phyloP scores from a whole-genome alignment of 2,113 vertebrate genomes.

The Sitta europaea region DNA sequence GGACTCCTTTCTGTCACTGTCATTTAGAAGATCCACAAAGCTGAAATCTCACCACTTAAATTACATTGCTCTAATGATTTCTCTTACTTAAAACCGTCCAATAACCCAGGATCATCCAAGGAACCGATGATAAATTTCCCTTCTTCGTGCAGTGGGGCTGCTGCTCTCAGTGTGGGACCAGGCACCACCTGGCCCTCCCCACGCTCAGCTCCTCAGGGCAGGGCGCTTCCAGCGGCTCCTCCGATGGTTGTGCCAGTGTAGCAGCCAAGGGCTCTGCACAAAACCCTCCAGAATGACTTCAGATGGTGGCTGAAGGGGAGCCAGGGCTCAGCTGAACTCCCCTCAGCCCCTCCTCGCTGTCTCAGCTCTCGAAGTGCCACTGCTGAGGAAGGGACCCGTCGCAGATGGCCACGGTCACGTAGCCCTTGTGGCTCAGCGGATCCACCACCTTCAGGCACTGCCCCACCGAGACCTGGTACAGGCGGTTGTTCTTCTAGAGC shows the following conservation, averaged over 20 bases:
- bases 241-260: rapidly evolving
- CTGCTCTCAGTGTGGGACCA: not conserved
- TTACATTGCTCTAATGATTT: not conserved
- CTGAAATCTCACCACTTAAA: slow-evolving; percentile 26
- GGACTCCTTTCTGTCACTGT: not conserved
- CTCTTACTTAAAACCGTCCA: slow-evolving; percentile 9
- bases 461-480: slow-evolving; percentile 95
- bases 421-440: slow-evolving; percentile 77
- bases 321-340: not conserved
- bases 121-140: not conserved
- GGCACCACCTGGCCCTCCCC: not conserved
- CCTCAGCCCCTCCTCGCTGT: not conserved
- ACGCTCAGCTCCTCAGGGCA: not conserved
- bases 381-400: slow-evolving; percentile 84
- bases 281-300: not conserved
- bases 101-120: not conserved
- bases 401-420: slow-evolving; percentile 91
- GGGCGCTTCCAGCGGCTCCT: not conserved
- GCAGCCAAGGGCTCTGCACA: not conserved
- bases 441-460: slow-evolving; percentile 86
- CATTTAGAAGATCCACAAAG: not conserved
- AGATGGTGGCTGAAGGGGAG: not conserved
- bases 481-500: slow-evolving; percentile 82
- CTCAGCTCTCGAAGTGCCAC: slow-evolving; percentile 85
- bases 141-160: not conserved